Conservation (phyloP, 2,113 vertebrate genomes). For the Struthio camelus region DNA sequence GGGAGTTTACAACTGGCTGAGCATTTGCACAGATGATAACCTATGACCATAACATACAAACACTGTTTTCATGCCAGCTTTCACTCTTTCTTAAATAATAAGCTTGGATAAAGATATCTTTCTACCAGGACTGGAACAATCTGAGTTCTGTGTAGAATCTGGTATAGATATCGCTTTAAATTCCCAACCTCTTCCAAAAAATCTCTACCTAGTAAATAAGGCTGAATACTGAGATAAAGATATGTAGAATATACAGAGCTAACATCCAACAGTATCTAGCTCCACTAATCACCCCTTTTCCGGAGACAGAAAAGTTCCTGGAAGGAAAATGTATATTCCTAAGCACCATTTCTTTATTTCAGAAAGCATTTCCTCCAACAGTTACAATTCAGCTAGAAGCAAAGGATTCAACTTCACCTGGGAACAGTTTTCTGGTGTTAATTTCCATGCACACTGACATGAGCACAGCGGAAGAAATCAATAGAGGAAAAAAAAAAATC, state of each 20-base stretch:
- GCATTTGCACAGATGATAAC: background rate
- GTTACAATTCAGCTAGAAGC: background rate
- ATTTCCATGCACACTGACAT: background rate
- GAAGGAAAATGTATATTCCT: background rate
- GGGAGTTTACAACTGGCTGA: background rate
- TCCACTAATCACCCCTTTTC: background rate
- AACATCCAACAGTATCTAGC: background rate
- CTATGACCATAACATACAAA: background rate
- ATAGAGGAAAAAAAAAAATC: background rate
- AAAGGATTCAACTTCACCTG: background rate
- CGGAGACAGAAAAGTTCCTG: background rate
- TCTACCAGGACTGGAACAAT: background rate
- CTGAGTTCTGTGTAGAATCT: background rate
- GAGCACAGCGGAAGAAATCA: background rate
- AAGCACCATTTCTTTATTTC: background rate
- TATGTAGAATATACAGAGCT: background rate
- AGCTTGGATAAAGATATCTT: background rate
- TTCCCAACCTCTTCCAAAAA: background rate
- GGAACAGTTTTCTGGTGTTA: background rate
- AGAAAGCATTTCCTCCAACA: background rate
- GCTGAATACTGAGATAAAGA: background rate
- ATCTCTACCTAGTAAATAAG: background rate
- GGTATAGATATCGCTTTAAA: background rate
- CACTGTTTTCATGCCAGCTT: background rate
- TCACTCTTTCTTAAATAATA: background rate